Evolutionary conservation across 2,888 invertebrate species (phyloP).

Genomic region (Trissolcus japonicus): DNA sequence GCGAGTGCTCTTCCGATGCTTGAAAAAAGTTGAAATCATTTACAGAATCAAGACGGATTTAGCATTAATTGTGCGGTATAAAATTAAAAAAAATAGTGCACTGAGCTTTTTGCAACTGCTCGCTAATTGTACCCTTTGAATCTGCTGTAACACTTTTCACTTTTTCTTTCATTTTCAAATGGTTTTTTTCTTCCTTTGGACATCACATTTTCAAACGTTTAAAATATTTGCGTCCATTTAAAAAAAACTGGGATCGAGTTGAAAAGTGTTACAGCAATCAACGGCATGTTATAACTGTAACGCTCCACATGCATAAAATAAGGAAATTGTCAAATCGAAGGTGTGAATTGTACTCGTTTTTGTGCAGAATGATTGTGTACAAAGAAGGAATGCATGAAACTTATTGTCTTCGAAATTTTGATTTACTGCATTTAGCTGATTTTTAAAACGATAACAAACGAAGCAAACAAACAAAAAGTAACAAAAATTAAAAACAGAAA

Average conservation of each 20-base stretch:
- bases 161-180: neutral
- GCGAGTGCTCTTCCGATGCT: conserved; percentile 64
- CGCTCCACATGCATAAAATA: conserved; percentile 50
- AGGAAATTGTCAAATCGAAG: conserved; percentile 1
- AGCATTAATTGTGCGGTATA: conserved; percentile 30
- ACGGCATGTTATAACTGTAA: conserved; percentile 21
- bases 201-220: no score
- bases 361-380: conserved; percentile 22
- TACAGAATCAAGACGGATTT: conserved; percentile 21
- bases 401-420: neutral
- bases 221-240: neutral
- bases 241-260: neutral
- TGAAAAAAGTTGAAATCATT: conserved; percentile 28
- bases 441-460: no score
- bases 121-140: conserved; percentile 37
- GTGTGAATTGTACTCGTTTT: conserved; percentile 9
- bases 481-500: neutral
- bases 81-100: conserved; percentile 27
- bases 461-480: neutral
- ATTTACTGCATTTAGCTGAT: no score
- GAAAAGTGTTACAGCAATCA: conserved; percentile 28
- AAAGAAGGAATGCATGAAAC: conserved; percentile 44
- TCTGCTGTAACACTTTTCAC: conserved; percentile 26
- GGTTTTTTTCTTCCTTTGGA: neutral
- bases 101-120: conserved; percentile 37